Conservation (phyloP, 1,140 invertebrate species). For the Philopotamus ludificatus region DNA sequence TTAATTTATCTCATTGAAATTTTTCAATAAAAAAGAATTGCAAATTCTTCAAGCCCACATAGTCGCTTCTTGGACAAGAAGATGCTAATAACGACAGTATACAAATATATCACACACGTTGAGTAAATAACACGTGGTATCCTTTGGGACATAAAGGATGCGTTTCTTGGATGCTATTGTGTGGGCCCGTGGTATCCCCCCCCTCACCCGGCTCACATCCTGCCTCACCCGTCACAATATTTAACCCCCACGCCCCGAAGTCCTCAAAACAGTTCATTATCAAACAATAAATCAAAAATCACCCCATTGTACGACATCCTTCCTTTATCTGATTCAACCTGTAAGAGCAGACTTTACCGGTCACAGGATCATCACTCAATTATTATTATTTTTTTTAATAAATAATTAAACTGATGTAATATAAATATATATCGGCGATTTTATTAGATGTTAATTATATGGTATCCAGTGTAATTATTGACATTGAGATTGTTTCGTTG, state of each 20-base stretch:
- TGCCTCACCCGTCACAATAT: conserved; percentile 34
- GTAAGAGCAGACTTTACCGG: too few relatives aligned
- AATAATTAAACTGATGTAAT: not conserved
- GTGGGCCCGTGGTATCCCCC: conserved; percentile 1
- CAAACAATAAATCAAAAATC: conserved; percentile 34
- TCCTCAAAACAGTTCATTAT: conserved; percentile 35
- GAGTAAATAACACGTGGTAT: conserved; percentile 5
- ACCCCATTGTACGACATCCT: conserved; percentile 14
- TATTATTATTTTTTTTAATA: not conserved
- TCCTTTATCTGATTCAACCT: conserved; percentile 14
- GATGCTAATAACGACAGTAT: too few relatives aligned
- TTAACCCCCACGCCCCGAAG: conserved; percentile 28
- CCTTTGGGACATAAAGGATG: not conserved
- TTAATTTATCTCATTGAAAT: too few relatives aligned
- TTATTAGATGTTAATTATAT: not conserved
- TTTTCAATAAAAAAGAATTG: too few relatives aligned
- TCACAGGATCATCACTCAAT: not conserved
- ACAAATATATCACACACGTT: too few relatives aligned
- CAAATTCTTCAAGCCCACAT: too few relatives aligned
- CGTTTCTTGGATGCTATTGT: not conserved
- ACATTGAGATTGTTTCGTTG: too few relatives aligned
- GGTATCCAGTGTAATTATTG: not conserved
- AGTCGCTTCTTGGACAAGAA: too few relatives aligned
- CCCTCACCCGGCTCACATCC: not conserved
- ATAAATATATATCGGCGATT: not conserved